These are phyloP conservation scores for Lampris incognitus DNA, from an alignment of 2,113 vertebrate species.

Conservation along the genomic window DNA sequence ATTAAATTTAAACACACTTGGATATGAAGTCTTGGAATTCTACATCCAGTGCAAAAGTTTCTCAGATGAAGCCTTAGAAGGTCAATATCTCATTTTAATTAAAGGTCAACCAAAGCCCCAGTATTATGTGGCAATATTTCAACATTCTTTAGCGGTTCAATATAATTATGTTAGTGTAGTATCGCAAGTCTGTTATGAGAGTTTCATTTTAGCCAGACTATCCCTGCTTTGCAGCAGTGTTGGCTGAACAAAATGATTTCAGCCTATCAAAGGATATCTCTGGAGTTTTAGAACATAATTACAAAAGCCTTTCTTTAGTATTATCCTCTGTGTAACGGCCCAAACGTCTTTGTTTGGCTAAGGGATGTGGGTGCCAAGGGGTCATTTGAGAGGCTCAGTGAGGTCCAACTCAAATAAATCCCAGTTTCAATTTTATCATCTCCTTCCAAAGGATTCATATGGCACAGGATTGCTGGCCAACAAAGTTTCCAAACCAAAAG, in stretches of 20 bases:
- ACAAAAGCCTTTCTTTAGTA: constrained; percentile 33
- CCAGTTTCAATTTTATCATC: constrained; percentile 49
- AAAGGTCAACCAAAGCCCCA: constrained; percentile 34
- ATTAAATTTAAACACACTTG: not conserved
- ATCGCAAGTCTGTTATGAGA: constrained; percentile 45
- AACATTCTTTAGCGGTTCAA: constrained; percentile 22
- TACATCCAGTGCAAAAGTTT: not conserved
- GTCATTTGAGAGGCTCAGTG: constrained; percentile 54
- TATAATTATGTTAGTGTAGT: constrained; percentile 25
- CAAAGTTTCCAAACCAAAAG: constrained; percentile 62
- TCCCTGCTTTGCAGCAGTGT: constrained; percentile 11
- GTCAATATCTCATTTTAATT: constrained; percentile 40
- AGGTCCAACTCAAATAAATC: constrained; percentile 75
- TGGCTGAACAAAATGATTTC: constrained; percentile 24
- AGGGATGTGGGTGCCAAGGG: constrained; percentile 56
- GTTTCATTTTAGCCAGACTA: constrained; percentile 4
- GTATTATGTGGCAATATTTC: constrained; percentile 29
- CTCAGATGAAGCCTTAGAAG: constrained; percentile 16
- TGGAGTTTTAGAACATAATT: constrained; percentile 33
- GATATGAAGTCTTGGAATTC: not conserved
- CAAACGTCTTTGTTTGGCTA: constrained; percentile 54
- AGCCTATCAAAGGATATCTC: constrained; percentile 46
- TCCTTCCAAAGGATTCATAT: constrained; percentile 54
- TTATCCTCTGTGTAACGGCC: constrained; percentile 42
- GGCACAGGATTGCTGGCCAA: constrained; percentile 63